Conservation (phyloP, 2,888 invertebrate species). For the Drosophila limbata region DNA sequence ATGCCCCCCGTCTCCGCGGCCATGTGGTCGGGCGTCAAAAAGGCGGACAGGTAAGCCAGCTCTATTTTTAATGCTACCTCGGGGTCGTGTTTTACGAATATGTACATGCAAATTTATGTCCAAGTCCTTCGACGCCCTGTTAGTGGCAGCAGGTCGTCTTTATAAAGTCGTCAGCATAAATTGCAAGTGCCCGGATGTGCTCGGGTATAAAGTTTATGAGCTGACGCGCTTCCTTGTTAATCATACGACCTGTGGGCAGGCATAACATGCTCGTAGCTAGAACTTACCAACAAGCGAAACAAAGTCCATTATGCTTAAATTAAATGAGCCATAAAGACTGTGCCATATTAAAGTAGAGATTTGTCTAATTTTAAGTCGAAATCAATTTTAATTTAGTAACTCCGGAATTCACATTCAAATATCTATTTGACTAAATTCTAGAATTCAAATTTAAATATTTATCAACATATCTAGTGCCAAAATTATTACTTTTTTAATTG, state of each 20-base stretch:
- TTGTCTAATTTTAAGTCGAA: too few relatives aligned
- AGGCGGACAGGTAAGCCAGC: slow-evolving; percentile 88
- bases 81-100: neutral
- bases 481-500: too few relatives aligned
- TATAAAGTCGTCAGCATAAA: slow-evolving; percentile 44
- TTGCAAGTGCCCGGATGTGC: slow-evolving; percentile 38
- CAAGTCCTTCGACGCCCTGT: neutral
- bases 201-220: slow-evolving; percentile 38
- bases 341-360: too few relatives aligned
- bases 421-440: too few relatives aligned
- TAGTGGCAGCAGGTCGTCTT: slow-evolving; percentile 22
- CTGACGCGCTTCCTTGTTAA: slow-evolving; percentile 48
- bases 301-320: neutral
- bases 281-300: slow-evolving; percentile 16
- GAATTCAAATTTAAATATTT: too few relatives aligned
- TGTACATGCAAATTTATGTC: slow-evolving; percentile 9
- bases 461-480: too few relatives aligned
- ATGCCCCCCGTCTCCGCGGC: slow-evolving; percentile 98
- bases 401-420: too few relatives aligned
- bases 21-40: slow-evolving; percentile 95
- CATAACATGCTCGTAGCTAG: slow-evolving; percentile 14
- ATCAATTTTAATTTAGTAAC: too few relatives aligned
- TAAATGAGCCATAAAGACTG: neutral
- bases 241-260: slow-evolving; percentile 45
- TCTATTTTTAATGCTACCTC: slow-evolving; percentile 24